phyloP scores from a whole-genome alignment of 2,113 vertebrate genomes.

The Dendropsophus ebraccatus region DNA sequence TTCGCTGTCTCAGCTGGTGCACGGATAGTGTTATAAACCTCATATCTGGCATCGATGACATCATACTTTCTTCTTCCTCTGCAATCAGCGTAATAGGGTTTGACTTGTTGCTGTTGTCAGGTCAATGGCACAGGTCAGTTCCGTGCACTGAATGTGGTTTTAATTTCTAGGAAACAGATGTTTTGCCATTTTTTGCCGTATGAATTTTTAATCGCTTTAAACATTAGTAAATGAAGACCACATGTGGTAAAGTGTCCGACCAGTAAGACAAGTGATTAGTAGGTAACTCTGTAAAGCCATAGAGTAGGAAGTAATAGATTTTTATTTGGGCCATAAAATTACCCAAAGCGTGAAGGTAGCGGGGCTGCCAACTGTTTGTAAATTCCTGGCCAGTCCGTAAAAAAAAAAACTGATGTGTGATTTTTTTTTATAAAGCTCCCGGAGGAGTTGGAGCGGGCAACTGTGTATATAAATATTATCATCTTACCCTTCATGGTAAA shows the following conservation, averaged over 20 bases:
- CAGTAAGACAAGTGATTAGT: not conserved
- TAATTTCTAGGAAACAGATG: slow-evolving; percentile 21
- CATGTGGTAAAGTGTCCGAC: slow-evolving; percentile 7
- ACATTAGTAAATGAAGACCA: slow-evolving; percentile 34
- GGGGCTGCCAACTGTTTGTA: no score
- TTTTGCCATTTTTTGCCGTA: slow-evolving; percentile 23
- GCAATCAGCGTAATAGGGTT: slow-evolving; percentile 11
- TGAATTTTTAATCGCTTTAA: slow-evolving; percentile 26
- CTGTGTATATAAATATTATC: no score
- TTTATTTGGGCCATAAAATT: slow-evolving; percentile 40
- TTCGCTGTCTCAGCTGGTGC: not conserved
- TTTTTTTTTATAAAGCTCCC: no score
- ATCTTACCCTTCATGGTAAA: no score
- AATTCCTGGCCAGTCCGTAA: no score
- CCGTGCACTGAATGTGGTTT: slow-evolving; percentile 25
- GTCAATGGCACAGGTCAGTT: slow-evolving; percentile 25
- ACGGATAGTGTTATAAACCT: not conserved
- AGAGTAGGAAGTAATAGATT: slow-evolving; percentile 8
- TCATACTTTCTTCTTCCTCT: not conserved
- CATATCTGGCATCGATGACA: not conserved
- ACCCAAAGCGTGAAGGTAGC: not conserved
- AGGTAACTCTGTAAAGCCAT: not conserved
- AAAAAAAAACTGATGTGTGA: no score
- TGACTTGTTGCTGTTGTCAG: slow-evolving; percentile 20
- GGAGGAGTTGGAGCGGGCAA: no score